Conservation (phyloP, 2,888 invertebrate species). For the Aromia moschata region DNA sequence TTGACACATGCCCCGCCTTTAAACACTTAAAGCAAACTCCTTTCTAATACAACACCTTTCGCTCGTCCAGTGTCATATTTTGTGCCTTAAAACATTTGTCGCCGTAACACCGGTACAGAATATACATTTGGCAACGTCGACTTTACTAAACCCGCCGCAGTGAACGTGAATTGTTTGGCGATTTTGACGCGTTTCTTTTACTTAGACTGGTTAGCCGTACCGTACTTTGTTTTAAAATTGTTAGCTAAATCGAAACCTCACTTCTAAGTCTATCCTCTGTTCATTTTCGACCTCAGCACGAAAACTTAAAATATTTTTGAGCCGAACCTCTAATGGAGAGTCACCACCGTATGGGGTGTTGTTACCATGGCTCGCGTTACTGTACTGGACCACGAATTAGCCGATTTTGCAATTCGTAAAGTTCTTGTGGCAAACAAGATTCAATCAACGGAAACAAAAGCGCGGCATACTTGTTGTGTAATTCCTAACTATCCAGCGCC, state of each 20-base stretch:
- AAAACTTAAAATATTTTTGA: slow-evolving; percentile 19
- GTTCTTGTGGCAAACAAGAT: slow-evolving; percentile 45
- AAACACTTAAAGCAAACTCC: slow-evolving; percentile 9
- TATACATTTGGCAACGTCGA: slow-evolving; percentile 3
- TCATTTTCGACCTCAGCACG: slow-evolving; percentile 20
- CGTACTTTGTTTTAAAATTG: not conserved
- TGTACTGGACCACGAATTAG: slow-evolving; percentile 1
- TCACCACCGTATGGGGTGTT: not conserved
- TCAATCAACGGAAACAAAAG: slow-evolving; percentile 50
- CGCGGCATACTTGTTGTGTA: slow-evolving; percentile 42
- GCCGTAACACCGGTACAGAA: slow-evolving; percentile 9
- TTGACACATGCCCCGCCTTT: slow-evolving; percentile 12
- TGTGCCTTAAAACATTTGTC: slow-evolving; percentile 14
- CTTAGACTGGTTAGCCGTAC: not conserved
- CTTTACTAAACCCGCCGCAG: slow-evolving; percentile 1
- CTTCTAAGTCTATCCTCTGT: slow-evolving; percentile 11
- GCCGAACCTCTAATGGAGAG: slow-evolving; percentile 2
- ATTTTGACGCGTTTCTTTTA: not conserved
- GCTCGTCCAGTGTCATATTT: slow-evolving; percentile 7
- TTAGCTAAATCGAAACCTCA: slow-evolving; percentile 13
- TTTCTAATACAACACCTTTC: slow-evolving; percentile 1
- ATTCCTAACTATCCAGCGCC: slow-evolving; percentile 44
- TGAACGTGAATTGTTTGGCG: not conserved
- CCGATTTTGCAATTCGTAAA: slow-evolving; percentile 39
- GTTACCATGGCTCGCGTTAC: not conserved